phyloP scores from a whole-genome alignment of 1,140 invertebrate species.

The Temnothorax longispinosus region DNA sequence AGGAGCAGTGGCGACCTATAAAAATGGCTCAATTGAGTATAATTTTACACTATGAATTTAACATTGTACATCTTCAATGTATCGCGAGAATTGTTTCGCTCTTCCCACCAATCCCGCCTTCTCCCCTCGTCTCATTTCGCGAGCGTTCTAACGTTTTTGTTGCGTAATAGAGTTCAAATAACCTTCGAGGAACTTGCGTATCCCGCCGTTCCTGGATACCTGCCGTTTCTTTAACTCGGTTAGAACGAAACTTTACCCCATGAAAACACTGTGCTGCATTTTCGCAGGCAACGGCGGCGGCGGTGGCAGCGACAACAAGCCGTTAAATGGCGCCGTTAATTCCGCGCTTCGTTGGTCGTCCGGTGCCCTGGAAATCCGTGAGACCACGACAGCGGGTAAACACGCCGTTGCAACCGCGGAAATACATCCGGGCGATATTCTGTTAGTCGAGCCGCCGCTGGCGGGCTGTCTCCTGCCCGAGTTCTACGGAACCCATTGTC shows the following conservation, averaged over 20 bases:
- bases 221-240: not conserved
- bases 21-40: too few relatives aligned
- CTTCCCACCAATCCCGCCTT: not conserved
- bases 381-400: slow-evolving; percentile 84
- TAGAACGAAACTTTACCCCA: not conserved
- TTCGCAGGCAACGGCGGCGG: slow-evolving; percentile 19
- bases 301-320: not conserved
- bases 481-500: slow-evolving; percentile 92
- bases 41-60: too few relatives aligned
- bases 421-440: slow-evolving; percentile 88
- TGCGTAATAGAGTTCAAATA: not conserved
- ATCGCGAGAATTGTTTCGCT: not conserved
- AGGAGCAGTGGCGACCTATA: too few relatives aligned
- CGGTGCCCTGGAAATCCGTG: slow-evolving; percentile 83
- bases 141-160: not conserved
- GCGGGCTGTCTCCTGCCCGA: slow-evolving; percentile 91
- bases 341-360: slow-evolving; percentile 31
- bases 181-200: not conserved
- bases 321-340: slow-evolving; percentile 47
- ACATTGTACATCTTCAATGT: not conserved
- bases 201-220: not conserved
- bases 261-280: slow-evolving; percentile 17
- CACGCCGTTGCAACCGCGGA: slow-evolving; percentile 87
- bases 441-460: slow-evolving; percentile 91
- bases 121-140: not conserved